A percentile compares a stretch with the other conserved stretches of the same genome.
Evolutionary conservation across 2,113 vertebrate genomes (phyloP).

Genomic region (Stigmatopora nigra): DNA sequence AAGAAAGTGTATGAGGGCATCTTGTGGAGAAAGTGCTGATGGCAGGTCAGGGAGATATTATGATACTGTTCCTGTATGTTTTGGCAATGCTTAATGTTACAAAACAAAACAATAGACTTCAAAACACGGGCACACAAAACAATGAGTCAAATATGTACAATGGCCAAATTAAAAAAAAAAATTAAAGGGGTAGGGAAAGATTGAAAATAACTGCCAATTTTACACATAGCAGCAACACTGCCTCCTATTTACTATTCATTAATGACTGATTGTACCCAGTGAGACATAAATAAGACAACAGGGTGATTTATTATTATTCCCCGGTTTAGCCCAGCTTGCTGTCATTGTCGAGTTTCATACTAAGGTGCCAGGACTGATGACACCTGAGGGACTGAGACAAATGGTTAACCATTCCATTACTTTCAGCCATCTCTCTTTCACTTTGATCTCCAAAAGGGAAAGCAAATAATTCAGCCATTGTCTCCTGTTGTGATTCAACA

Average conservation of each 20-base stretch:
- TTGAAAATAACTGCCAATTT: no score
- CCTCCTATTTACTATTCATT: slow-evolving; percentile 1
- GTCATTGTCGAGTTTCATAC: slow-evolving; percentile 18
- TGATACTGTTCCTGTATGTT: background rate
- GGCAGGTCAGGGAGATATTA: background rate
- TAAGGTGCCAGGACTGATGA: slow-evolving; percentile 20
- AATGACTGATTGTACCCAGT: background rate
- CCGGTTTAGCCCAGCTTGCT: background rate
- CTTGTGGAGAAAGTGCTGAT: slow-evolving; percentile 9
- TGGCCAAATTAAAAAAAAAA: no score
- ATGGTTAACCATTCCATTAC: slow-evolving; percentile 14
- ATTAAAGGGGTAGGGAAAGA: no score
- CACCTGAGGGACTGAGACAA: slow-evolving; percentile 19
- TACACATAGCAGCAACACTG: background rate
- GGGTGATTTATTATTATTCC: slow-evolving; percentile 41
- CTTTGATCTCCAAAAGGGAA: slow-evolving; percentile 50
- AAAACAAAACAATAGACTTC: background rate
- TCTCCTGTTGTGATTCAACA: slow-evolving; percentile 11
- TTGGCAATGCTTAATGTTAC: background rate
- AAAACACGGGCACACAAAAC: no score
- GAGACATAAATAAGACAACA: slow-evolving; percentile 35
- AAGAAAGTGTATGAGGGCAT: slow-evolving; percentile 8
- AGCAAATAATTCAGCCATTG: slow-evolving; percentile 50
- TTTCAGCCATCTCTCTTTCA: slow-evolving; percentile 45
- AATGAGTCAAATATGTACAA: no score